Evolutionary conservation across 2,888 invertebrate species (phyloP), one percentile per base, ranked within the genome.

Genomic region (Papilio gigon): DNA sequence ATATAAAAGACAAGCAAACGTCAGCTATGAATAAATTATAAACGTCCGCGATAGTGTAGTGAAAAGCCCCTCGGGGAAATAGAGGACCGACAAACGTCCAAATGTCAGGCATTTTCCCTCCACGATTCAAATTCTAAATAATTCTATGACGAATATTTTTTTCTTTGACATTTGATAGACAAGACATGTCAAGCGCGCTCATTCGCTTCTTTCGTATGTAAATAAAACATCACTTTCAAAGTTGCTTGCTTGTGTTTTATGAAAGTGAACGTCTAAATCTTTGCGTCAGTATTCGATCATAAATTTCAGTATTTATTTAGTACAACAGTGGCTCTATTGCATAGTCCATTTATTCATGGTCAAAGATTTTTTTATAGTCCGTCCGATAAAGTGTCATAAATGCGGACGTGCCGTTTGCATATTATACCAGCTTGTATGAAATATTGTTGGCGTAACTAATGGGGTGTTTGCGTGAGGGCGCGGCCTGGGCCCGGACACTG

Each of bases 391-490:
- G 78, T 83, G 83, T 83, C 83, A 85, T 84, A 85, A 86, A 88
- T 81, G 85, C 81, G 84, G 81, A 84, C 86, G 85, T 82, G 86
- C 84, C 85, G 84, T 81, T 81, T 84, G 83, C 84, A 86, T 88
- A 84, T 86, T 85, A 84, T 85, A 87, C 84, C 86, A 85, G 83
- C 81, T 75, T 76, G 77, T 80, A 81, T 88, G 85, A 89, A 85
- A 87, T 86, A 88, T 85, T 80, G 85, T 81, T 80, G 76, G 78
- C 78, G 77, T 75, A 76, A 77, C 79, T 90, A 90, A 91, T 90
- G 86, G 87, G 75, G 79, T 77, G 80, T 77, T 91, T 79, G 90
- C 91, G 88, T 89, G 90, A 81, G 80, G 85, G 76, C 86, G 80
- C 87, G 76, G 88, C 89, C 81, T 84, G 80, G 76, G 2, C 71